These are phyloP conservation scores for Synergus itoensis DNA, from an alignment of 2,888 invertebrate genomes.

Conservation along the genomic window DNA sequence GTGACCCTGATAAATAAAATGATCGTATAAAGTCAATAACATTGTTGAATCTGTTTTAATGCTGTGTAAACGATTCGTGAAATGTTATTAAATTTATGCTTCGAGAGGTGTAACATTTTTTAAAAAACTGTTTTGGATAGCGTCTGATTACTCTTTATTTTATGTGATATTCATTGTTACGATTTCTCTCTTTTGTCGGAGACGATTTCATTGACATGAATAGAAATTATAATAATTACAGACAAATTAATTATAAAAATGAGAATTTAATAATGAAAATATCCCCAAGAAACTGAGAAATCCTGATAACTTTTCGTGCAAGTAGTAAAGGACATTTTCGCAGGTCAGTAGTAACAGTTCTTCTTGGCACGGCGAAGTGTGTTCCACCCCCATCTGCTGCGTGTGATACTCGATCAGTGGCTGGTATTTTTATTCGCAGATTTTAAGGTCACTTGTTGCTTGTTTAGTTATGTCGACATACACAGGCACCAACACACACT, in stretches of 20 bases:
- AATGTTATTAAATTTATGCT: background rate
- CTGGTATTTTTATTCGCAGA: slow-evolving; percentile 75
- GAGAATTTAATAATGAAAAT: background rate
- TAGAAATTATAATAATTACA: background rate
- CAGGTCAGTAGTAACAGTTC: slow-evolving; percentile 42
- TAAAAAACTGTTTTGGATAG: background rate
- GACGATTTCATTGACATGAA: too few species aligned
- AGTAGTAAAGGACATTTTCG: background rate
- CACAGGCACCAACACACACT: slow-evolving; percentile 46
- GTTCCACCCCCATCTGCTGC: slow-evolving; percentile 46
- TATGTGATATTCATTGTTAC: background rate
- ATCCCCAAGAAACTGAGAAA: background rate
- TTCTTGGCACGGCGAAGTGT: slow-evolving; percentile 56
- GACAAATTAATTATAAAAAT: background rate
- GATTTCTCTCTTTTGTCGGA: too few species aligned
- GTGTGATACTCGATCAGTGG: slow-evolving; percentile 71
- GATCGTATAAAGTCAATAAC: background rate
- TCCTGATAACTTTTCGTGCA: background rate
- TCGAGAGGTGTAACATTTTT: background rate
- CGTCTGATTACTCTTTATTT: background rate
- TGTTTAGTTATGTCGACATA: slow-evolving; percentile 75
- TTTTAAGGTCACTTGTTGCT: slow-evolving; percentile 77
- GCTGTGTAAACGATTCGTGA: background rate
- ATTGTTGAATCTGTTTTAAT: background rate
- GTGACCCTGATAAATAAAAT: background rate